Base-by-base conservation (phyloP, 1,140 invertebrate genomes). In the Subanguina moxae region DNA sequence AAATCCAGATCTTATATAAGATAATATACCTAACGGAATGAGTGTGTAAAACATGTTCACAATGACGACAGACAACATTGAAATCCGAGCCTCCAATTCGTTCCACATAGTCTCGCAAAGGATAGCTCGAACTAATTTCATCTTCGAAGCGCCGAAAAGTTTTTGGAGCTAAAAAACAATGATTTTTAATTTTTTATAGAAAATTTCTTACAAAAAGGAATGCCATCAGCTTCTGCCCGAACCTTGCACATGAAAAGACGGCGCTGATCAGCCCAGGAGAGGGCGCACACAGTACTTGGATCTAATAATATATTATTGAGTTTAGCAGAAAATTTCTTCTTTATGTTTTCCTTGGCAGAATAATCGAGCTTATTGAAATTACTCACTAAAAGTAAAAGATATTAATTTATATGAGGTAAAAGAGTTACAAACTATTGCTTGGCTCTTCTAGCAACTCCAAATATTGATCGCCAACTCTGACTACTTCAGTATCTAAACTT, bases 191-290 rank as follows among this genome's bases (percentile, higher is more conserved):
- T 32, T 58, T n/a, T 0, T 3, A 25, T 15, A 1, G 0, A 64
- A 74, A 11, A 15, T n/a, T n/a, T n/a, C n/a, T n/a, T 57, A 76
- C 73, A 28, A 19, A 69, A 58, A 45, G 21, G 23, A 48, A 57
- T 57, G 25, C 42, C 61, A 46, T 72, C 64, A 42, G 66, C 73
- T 11, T 76, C 62, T 1, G 66, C 62, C 15, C 52, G 42, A 32
- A 74, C 56, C 52, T 74, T 74, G 73, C 73, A 74, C 73, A 76
- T 76, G 25, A 74, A 71, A 15, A 74, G 30, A 27, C 67, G 59
- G 5, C 66, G 59, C 27, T 76, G 30, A 42, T 70, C 68, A 32
- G 68, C 65, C 68, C 68, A 70, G 42, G 65, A 58, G 7, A 45
- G 23, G 8, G 59, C 21, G 19, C 66, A 59, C 15, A 68, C 28